phyloP scores from a whole-genome alignment of 2,113 vertebrate species.

The Solea senegalensis region DNA sequence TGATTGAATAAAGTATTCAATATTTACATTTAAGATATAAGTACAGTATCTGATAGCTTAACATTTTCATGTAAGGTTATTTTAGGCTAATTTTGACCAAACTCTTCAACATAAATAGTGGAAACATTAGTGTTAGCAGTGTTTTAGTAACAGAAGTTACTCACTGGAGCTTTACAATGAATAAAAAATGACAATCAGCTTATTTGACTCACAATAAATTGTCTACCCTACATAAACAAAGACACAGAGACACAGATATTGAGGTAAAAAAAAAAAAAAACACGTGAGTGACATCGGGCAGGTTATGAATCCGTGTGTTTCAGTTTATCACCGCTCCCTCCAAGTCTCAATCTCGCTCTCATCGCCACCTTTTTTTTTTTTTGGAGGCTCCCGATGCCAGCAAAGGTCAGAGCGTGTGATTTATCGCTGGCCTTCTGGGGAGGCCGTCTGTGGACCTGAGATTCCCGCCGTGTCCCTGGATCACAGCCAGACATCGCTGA shows the following conservation, averaged over 20 bases:
- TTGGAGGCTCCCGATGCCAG: constrained; percentile 56
- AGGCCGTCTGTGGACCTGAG: constrained; percentile 52
- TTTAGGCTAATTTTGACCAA: too few species aligned
- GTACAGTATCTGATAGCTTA: too few species aligned
- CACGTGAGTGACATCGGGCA: constrained; percentile 38
- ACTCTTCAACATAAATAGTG: too few species aligned
- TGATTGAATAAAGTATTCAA: too few species aligned
- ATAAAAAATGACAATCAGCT: too few species aligned
- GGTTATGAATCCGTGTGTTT: constrained; percentile 27
- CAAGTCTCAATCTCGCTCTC: constrained; percentile 66
- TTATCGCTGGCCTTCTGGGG: constrained; percentile 59
- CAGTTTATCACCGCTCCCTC: constrained; percentile 57
- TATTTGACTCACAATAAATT: too few species aligned
- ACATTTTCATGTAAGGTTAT: too few species aligned
- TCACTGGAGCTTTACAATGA: too few species aligned
- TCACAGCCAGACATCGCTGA: constrained; percentile 49
- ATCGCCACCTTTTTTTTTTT: constrained; percentile 56
- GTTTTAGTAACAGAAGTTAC: too few species aligned
- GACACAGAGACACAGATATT: neutral
- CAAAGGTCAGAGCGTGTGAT: constrained; percentile 74
- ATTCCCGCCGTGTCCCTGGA: constrained; percentile 52
- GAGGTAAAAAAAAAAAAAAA: constrained; percentile 12
- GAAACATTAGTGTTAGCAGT: too few species aligned
- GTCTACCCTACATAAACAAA: neutral
- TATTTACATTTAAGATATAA: too few species aligned